These are phyloP conservation scores for Rhamnusium bicolor DNA, from an alignment of 2,888 invertebrate genomes.

Conservation along the genomic window DNA sequence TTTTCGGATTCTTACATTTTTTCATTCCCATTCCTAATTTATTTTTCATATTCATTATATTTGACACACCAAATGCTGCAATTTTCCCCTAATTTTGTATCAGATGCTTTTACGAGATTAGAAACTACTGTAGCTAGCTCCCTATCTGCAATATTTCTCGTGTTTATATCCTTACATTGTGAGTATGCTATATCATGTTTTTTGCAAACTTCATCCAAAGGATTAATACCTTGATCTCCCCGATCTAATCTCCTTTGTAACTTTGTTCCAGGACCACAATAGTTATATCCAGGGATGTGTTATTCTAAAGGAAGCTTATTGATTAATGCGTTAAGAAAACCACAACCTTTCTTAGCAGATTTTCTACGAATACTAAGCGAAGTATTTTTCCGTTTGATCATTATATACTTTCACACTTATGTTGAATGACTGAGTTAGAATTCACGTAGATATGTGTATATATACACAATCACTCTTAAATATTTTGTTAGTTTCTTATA, in stretches of 20 bases:
- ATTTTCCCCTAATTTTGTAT: slow-evolving; percentile 56
- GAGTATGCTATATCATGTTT: slow-evolving; percentile 63
- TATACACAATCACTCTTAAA: neutral
- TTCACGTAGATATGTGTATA: neutral
- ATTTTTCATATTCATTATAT: slow-evolving; percentile 9
- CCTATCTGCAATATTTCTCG: slow-evolving; percentile 54
- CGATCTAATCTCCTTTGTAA: slow-evolving; percentile 55
- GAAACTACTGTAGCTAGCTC: slow-evolving; percentile 58
- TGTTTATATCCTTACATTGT: slow-evolving; percentile 40
- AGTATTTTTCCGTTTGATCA: neutral
- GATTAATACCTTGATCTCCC: slow-evolving; percentile 63
- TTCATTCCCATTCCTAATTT: slow-evolving; percentile 6
- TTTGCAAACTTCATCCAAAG: slow-evolving; percentile 61
- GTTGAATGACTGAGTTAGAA: neutral
- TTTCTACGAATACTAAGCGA: neutral
- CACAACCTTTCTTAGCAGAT: slow-evolving; percentile 35
- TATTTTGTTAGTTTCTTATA: neutral
- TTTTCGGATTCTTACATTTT: neutral
- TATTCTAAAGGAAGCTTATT: slow-evolving; percentile 54
- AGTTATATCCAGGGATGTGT: slow-evolving; percentile 51
- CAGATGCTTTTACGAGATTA: slow-evolving; percentile 51
- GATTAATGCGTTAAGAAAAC: slow-evolving; percentile 49
- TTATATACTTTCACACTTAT: slow-evolving; percentile 2
- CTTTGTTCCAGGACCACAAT: slow-evolving; percentile 56
- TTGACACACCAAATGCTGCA: slow-evolving; percentile 38